These are phyloP conservation scores for Eublepharis macularius DNA, from an alignment of 2,113 vertebrate genomes.

Conservation along the genomic window DNA sequence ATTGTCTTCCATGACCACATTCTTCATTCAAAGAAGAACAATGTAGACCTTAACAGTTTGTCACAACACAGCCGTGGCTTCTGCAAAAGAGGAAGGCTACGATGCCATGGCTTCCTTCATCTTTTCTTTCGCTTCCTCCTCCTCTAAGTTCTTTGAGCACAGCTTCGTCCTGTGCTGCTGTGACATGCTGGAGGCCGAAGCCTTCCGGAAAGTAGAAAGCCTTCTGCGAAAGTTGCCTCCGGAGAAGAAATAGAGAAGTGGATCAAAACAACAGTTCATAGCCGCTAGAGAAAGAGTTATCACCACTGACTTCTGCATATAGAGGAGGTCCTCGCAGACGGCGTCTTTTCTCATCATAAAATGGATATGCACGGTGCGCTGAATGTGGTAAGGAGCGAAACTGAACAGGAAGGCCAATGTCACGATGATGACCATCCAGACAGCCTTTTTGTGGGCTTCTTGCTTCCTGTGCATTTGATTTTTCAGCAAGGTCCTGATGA, in stretches of 20 bases:
- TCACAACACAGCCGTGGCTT: not conserved
- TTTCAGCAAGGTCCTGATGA: constrained; percentile 82
- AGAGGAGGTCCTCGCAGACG: constrained; percentile 70
- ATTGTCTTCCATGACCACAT: not conserved
- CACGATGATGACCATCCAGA: constrained; percentile 94
- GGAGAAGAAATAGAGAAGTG: constrained; percentile 94
- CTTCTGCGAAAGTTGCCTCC: constrained; percentile 89
- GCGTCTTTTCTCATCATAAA: constrained; percentile 54
- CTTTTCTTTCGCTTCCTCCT: constrained; percentile 59
- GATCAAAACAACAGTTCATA: constrained; percentile 94
- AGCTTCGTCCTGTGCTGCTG: constrained; percentile 67
- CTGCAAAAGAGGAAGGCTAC: rapidly evolving
- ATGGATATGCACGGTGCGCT: constrained; percentile 86
- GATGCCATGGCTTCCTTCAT: not conserved
- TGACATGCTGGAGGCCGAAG: constrained; percentile 72
- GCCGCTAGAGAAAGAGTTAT: constrained; percentile 90
- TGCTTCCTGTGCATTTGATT: constrained; percentile 78
- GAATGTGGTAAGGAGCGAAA: constrained; percentile 93
- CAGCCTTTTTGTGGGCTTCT: constrained; percentile 76
- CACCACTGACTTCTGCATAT: constrained; percentile 91
- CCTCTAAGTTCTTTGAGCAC: constrained; percentile 66
- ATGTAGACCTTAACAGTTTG: too few relatives aligned
- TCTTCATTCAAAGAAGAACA: not conserved
- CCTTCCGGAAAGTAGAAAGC: constrained; percentile 81
- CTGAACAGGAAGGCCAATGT: constrained; percentile 88